These are phyloP conservation scores for Heliconius himera DNA, from an alignment of 1,140 invertebrate genomes.

Conservation along the genomic window DNA sequence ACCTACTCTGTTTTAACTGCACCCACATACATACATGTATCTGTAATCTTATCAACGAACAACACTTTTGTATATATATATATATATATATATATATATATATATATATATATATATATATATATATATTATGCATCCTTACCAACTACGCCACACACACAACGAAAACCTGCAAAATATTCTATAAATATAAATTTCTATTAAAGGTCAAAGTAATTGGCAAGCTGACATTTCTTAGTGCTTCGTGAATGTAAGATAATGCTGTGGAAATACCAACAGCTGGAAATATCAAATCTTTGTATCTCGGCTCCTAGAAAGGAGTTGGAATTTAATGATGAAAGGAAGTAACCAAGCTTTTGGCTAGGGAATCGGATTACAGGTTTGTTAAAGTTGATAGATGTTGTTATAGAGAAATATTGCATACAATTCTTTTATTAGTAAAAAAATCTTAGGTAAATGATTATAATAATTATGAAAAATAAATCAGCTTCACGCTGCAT, in stretches of 20 bases:
- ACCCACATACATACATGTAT: background rate
- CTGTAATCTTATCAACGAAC: background rate
- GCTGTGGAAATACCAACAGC: conserved; percentile 35
- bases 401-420: too few relatives aligned
- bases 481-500: too few relatives aligned
- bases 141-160: background rate
- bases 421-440: too few relatives aligned
- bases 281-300: conserved; percentile 35
- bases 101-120: too few relatives aligned
- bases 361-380: conserved; percentile 6
- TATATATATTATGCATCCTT: background rate
- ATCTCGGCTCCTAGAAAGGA: conserved; percentile 30
- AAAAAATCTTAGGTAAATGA: too few relatives aligned
- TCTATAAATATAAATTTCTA: conserved; percentile 3
- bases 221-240: conserved; percentile 41
- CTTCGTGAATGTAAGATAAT: conserved; percentile 30
- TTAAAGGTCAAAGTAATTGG: conserved; percentile 37
- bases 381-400: conserved; percentile 8
- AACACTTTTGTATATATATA: background rate
- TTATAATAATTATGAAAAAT: too few relatives aligned
- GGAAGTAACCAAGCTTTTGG: conserved; percentile 15
- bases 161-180: conserved; percentile 16
- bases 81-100: too few relatives aligned
- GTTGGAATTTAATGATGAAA: conserved; percentile 32
- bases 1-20: background rate